A percentile compares a stretch with the other conserved stretches of the same genome.
Conservation (phyloP, 23 tunicate genomes). For the Pegea sp. region DNA sequence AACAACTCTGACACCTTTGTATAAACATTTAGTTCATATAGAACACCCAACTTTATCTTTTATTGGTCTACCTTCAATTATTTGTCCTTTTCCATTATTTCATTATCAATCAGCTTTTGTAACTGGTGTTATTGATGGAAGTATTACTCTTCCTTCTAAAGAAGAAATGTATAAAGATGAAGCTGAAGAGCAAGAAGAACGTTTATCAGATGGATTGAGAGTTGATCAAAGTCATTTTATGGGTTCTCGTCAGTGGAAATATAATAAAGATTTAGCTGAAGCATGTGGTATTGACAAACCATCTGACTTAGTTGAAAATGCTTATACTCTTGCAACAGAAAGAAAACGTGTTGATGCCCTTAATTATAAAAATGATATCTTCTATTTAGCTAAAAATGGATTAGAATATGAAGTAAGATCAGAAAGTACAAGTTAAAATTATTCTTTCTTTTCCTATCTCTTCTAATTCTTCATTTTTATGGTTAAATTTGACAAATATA, state of each 20-base stretch:
- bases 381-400: too few species aligned
- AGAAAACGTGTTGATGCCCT: not conserved
- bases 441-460: too few species aligned
- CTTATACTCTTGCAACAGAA: not conserved
- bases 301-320: constrained; percentile 2
- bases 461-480: too few species aligned
- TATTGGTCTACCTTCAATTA: constrained; percentile 29
- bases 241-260: constrained; percentile 55
- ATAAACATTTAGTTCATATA: constrained; percentile 44
- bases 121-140: constrained; percentile 16
- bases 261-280: constrained; percentile 65
- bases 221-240: constrained; percentile 31
- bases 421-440: too few species aligned
- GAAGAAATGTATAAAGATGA: constrained; percentile 46
- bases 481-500: too few species aligned
- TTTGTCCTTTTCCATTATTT: constrained; percentile 81
- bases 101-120: constrained; percentile 49
- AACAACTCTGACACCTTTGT: constrained; percentile 15
- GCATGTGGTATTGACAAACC: constrained; percentile 13
- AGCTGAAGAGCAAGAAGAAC: constrained; percentile 25
- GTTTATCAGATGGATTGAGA: constrained; percentile 29
- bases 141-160: constrained; percentile 13
- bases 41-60: constrained; percentile 38
- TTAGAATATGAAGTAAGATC: too few species aligned
- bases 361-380: not conserved